A percentile compares a stretch with the other conserved stretches of the same genome.
Evolutionary conservation across 2,113 vertebrate genomes (phyloP).

Genomic region (Apeltes quadracus): DNA sequence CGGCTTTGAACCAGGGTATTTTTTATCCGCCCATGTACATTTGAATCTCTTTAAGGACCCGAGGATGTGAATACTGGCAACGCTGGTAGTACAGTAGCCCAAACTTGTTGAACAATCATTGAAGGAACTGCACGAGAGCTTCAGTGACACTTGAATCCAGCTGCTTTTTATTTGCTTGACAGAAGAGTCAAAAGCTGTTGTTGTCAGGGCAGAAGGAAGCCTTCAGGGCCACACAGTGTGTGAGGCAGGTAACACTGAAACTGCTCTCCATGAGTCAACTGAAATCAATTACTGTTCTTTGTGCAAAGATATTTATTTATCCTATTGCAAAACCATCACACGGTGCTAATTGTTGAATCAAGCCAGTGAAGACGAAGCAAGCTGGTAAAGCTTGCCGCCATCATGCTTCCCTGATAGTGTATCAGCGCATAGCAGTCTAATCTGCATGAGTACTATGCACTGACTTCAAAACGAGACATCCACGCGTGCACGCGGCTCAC

Average conservation of each 20-base stretch:
- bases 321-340: conserved; percentile 90
- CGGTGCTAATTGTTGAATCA: conserved; percentile 96
- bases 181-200: background rate
- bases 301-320: conserved; percentile 85
- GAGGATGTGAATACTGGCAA: conserved; percentile 33
- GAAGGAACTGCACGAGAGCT: conserved; percentile 70
- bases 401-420: conserved; percentile 91
- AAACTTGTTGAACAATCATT: conserved; percentile 33
- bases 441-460: conserved; percentile 99
- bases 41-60: conserved; percentile 45
- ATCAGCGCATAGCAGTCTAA: conserved; percentile 91
- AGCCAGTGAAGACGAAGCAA: conserved; percentile 87
- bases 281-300: conserved; percentile 82
- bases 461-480: conserved; percentile 81
- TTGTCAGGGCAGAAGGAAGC: conserved; percentile 20
- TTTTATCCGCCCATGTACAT: conserved; percentile 37
- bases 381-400: conserved; percentile 83
- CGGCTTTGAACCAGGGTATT: conserved; percentile 52
- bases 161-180: conserved; percentile 5
- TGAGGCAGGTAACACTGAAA: conserved; percentile 89
- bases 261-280: conserved; percentile 79
- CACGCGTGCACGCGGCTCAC: conserved; percentile 36
- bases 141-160: conserved; percentile 80
- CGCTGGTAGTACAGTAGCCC: conserved; percentile 1
- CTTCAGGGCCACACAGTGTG: conserved; percentile 17